Evolutionary conservation across 2,888 invertebrate genomes (phyloP), one percentile per base, ranked within the genome.

Genomic region (Xestia rhomboidea): DNA sequence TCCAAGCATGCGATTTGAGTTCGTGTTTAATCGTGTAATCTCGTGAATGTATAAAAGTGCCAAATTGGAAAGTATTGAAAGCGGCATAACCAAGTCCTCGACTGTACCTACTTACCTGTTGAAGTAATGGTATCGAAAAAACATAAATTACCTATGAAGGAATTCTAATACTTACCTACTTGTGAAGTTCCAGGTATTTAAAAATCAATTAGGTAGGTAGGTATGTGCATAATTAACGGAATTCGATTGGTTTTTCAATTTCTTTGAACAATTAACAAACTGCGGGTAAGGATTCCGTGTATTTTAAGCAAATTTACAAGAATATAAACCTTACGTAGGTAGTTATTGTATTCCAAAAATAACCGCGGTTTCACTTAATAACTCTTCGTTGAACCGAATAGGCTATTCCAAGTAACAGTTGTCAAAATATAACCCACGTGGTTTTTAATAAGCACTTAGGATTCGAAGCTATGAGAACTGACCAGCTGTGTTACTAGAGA

Each of bases 401-500:
- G 21, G 13, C 62, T 64, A 46, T 79, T 79, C 51, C 44, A 11
- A 21, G 27, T 27, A 70, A 11, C 51, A 51, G n/a, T 51, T 51
- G 24, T 54, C 46, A n/a, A 54, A 77, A 27, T 77, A 44, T 62
- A 44, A 24, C 11, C 21, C 11, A 46, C 5, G 7, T 27, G n/a
- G n/a, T 30, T 49, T 77, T 46, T 57, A 63, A 80, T 46, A 38
- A 80, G 27, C 5, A 44, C 24, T 38, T 11, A 30, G 21, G 1
- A 21, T 68, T 70, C 1, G 3, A 54, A 44, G 7, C 10, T 18
- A 7, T 77, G 51, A 5, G 80, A 80, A 80, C 21, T 54, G 21
- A 13, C 15, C 38, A 54, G 38, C 63, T 72, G 63, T 0, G 8
- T 44, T 41, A 38, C 7, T n/a, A 18, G 15, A 10, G 44, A 44